Evolutionary conservation across 2,888 invertebrate genomes (phyloP), one percentile per base, ranked within the genome.

Genomic region (Polydrusus cervinus): DNA sequence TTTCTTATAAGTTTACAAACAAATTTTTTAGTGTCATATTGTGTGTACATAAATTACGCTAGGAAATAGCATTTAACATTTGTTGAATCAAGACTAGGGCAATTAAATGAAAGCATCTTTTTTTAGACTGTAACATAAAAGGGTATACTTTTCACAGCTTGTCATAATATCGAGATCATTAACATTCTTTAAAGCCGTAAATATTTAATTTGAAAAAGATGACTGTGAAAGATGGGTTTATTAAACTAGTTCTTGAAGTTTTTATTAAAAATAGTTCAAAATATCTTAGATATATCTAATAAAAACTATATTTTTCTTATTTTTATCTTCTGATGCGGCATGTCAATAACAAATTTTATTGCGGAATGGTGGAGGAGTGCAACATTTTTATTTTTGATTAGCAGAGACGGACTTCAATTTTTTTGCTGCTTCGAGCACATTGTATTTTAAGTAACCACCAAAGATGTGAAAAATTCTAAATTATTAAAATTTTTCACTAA

Each of bases 161-260:
- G 47, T 47, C 47, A 47, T 47, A 47, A 47, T 43, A 43, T 43
- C n/a, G 6, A n/a, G 43, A 43, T 43, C 43, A 43, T 47, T 47
- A 47, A 47, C 1, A 47, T 47, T 16, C 6, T 47, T 47, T 47
- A n/a, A 3, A 16, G 16, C 47, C 8, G n/a, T 47, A n/a, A 16
- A 47, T 47, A 47, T 16, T 47, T 16, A 14, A 16, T 16, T 47
- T 47, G 5, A 47, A n/a, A 47, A 8, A 2, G 14, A 47, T 47
- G 47, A 9, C 47, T 47, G 0, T 47, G 16, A 47, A 16, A 47
- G 2, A 47, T 47, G 16, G 16, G 47, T 14, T 47, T 47, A 16
- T 47, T 47, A 1, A 14, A 47, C 47, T 47, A 47, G 16, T 47
- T 47, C 9, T n/a, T n/a, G n/a, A n/a, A n/a, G n/a, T n/a, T n/a